Evolutionary conservation across 2,113 vertebrate species (phyloP), one percentile per base, ranked within the genome.

Genomic region (Steatornis caripensis): DNA sequence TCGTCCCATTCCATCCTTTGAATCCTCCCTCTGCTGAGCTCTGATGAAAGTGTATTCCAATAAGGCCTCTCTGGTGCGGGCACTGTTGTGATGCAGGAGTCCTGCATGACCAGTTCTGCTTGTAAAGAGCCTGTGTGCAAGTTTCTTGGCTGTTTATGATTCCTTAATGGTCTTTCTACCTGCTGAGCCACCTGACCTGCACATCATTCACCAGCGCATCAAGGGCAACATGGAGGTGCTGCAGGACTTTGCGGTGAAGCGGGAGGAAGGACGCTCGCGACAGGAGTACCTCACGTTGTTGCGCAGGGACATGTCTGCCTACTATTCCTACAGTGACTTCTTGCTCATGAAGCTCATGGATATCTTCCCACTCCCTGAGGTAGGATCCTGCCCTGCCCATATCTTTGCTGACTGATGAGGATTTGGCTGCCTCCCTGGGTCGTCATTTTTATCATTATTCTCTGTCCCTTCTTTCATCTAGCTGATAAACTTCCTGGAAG

Each of bases 401-500:
- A 2, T 26, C 78, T 62, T 32, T 61, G 71, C 62, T 55, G 65
- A 29, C 30, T 0, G 0, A 1, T 2, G 10, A 55, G 72, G 37
- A 29, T n/a, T 64, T 82, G 57, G 24, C 46, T 61, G 12, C 62
- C 30, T 92, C 24, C 34, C 3, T 2, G 3, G 18, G 9, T n/a
- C 26, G 41, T 87, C 3, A 1, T 69, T 60, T 64, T 36, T 9
- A 4, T n/a, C 20, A 57, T 32, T 79, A 0, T 91, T 64, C 61
- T 66, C 70, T 53, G 19, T n/a, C 12, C 22, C 5, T 70, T 45
- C 18, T 79, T 76, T 43, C 5, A 8, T 84, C 10, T 32, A 99
- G 99, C 93, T 99, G 85, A 96, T 99, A n/a, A 99, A 99, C 72
- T 99, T 99, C 90, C 97, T 99, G 49, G 99, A 99, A 96, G 98